These are phyloP conservation scores for Sebastes glaucus DNA, from an alignment of 2,797 vertebrate species.

Conservation along the genomic window DNA sequence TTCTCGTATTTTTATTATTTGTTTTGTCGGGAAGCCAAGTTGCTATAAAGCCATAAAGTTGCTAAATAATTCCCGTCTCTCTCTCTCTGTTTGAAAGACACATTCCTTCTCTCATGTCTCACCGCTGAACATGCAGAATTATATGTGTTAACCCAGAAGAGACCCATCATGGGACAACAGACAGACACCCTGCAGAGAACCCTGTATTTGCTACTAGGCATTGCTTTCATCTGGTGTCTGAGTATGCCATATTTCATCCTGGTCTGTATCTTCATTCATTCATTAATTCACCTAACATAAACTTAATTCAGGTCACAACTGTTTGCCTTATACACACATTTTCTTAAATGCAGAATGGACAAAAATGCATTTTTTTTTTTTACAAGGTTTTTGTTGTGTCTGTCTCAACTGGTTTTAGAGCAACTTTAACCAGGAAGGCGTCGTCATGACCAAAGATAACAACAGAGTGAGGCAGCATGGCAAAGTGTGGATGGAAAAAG, in stretches of 20 bases:
- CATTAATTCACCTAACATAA: not conserved
- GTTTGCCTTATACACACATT: not conserved
- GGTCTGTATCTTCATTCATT: slow-evolving; percentile 17
- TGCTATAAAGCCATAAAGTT: not conserved
- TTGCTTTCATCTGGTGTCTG: slow-evolving; percentile 17
- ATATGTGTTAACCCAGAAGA: too few species aligned
- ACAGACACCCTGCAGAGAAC: not conserved
- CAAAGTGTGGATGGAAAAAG: not conserved
- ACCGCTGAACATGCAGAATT: not conserved
- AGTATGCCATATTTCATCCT: not conserved
- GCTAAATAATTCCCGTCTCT: not conserved
- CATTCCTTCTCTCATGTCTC: not conserved
- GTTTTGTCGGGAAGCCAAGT: not conserved
- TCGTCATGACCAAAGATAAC: fast-evolving
- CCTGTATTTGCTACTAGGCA: not conserved
- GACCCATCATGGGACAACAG: not conserved
- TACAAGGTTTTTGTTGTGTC: not conserved
- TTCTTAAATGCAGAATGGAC: not conserved
- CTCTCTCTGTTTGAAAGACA: not conserved
- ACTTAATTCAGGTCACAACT: not conserved
- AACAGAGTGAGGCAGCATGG: not conserved
- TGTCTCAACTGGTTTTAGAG: not conserved
- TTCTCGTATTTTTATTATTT: not conserved
- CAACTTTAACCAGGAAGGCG: not conserved
- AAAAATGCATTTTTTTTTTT: not conserved